Base-by-base conservation (phyloP, 2,113 vertebrate genomes). In the Entosphenus tridentatus region DNA sequence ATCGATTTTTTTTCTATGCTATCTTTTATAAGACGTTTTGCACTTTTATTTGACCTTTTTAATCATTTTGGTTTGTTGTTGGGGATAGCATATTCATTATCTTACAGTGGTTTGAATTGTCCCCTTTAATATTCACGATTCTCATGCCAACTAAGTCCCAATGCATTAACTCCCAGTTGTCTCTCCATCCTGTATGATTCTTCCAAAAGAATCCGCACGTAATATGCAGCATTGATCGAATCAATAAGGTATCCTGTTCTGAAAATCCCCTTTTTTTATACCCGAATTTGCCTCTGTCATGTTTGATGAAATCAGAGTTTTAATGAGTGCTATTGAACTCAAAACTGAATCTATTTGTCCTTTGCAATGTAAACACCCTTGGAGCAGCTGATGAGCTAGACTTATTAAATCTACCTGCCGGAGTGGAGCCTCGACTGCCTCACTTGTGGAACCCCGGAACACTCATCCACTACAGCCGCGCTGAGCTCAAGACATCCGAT, bases 401-500 rank as follows among this genome's bases (percentile, higher is more conserved):
- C 74, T 82, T 98, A 67, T 81, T 93, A 2, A 90, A 87, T 56
- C 84, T 83, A 2, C 77, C 80, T 70, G 83, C 85, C 69, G 83
- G 85, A 3, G 78, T 74, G 71, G 87, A 86, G 71, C 84, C 81
- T 12, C 82, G 87, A 57, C 73, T 83, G 21, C 76, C 81, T 17
- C 76, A 83, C n/a, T 80, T 81, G 0, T 97, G 89, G 92, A 87
- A 76, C 69, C 83, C 91, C 67, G 92, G 93, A 57, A 82, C 79
- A 56, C 79, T 98, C 73, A 81, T 90, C 74, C 90, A 91, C 75
- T 98, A 98, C 0, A 86, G 88, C 77, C 83, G 91, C 74, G 92
- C 92, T 6, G 93, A 97, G 76, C 83, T 98, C 8, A 98, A 98
- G 79, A 98, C 92, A 9, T 98, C 93, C 14, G 93, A 98, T 78